Base-by-base conservation (phyloP, 2,113 vertebrate genomes). In the Oryzias javanicus region DNA sequence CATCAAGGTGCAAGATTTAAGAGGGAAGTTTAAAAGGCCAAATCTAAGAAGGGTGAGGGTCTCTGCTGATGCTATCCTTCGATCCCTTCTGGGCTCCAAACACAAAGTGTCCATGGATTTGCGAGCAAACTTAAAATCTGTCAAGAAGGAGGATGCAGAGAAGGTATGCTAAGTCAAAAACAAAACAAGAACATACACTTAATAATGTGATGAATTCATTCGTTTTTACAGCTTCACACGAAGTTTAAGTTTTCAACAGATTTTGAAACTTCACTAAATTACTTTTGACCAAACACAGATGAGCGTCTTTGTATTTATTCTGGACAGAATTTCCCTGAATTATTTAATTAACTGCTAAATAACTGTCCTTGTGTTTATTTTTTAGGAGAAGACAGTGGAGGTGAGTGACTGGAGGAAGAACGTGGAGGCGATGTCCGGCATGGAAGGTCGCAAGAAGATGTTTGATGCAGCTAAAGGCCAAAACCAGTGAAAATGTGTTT, bases 51-150 rank as follows among this genome's bases (percentile, higher is more conserved):
- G 97, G 6, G 96, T 98, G 14, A 92, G 96, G 0, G 95, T 99
- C 42, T 98, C 96, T 0, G 97, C 97, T 0, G 97, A 99, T 0
- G 97, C 97, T 81, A 99, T 98, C 92, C 89, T 99, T 62, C 88
- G 96, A 59, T 98, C 97, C 14, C 88, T 99, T 24, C 90, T 99
- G 88, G 97, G 97, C 70, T 99, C 96, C 69, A 99, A 99, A 78
- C 97, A 99, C 90, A 99, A 99, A 73, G 97, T 99, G 24, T 99
- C 97, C 55, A 89, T 99, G 96, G 97, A 99, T 19, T 89, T 99
- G 29, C 76, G 97, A 59, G 96, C 96, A 22, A 99, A 98, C 87
- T 93, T 99, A 41, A 99, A 98, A 78, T 99, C 97, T 1, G 95
- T 99, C 78, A 99, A 98, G 91, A 99, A 99, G 83, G 97, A 99